Evolutionary conservation across 2,113 vertebrate species (phyloP).

Genomic region (Cromileptes altivelis): DNA sequence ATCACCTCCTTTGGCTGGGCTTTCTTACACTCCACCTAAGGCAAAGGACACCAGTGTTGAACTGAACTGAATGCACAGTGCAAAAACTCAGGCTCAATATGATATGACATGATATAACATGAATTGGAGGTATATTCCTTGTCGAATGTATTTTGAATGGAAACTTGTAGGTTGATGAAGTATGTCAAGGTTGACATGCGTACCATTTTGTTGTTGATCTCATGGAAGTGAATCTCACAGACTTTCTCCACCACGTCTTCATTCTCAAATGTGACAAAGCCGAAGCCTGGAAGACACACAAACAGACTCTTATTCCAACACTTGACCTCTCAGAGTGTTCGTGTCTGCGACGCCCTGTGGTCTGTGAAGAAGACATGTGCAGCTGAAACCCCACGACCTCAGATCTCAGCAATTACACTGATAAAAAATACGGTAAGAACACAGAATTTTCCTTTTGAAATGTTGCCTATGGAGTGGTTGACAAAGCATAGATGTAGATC

Average conservation of each 20-base stretch:
- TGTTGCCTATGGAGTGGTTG: not conserved
- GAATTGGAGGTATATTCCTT: not conserved
- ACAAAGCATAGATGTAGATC: too few relatives aligned
- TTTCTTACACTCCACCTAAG: slow-evolving; percentile 99
- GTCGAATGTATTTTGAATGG: not conserved
- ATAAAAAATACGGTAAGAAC: not conserved
- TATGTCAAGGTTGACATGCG: not conserved
- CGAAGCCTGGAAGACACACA: slow-evolving; percentile 88
- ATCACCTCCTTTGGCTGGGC: slow-evolving; percentile 99
- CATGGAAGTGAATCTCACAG: slow-evolving; percentile 99
- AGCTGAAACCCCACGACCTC: not conserved
- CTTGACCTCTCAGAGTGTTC: not conserved
- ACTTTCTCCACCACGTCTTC: slow-evolving; percentile 99
- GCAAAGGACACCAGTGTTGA: not conserved
- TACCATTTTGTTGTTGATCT: slow-evolving; percentile 99
- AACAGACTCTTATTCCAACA: slow-evolving; percentile 2
- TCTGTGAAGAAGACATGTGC: not conserved
- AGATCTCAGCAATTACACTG: not conserved
- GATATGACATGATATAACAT: not conserved
- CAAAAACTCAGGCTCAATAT: not conserved
- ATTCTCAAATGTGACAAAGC: slow-evolving; percentile 98
- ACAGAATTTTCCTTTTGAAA: not conserved
- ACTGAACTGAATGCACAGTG: too few relatives aligned
- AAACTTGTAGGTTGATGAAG: not conserved
- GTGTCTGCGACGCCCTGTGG: not conserved